Evolutionary conservation across 1,140 invertebrate species (phyloP).

Genomic region (Drosophila littoralis): DNA sequence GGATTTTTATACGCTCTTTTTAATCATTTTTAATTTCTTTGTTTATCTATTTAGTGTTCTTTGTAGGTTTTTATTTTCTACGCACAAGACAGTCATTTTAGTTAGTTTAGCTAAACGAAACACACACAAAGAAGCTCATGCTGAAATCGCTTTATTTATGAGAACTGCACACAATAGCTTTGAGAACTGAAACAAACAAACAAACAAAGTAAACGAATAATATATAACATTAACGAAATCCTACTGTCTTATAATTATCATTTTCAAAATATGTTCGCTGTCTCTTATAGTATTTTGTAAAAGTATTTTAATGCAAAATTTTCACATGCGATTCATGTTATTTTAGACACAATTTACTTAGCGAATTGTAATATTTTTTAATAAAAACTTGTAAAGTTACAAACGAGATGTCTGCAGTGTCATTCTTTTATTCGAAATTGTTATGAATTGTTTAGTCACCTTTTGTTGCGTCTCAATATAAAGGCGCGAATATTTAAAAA

Average conservation of each 20-base stretch:
- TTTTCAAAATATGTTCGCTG: constrained; percentile 61
- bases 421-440: not conserved
- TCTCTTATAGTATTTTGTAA: constrained; percentile 77
- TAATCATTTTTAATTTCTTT: constrained; percentile 27
- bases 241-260: constrained; percentile 21
- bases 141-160: constrained; percentile 72
- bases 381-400: constrained; percentile 77
- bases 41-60: constrained; percentile 42
- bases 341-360: constrained; percentile 78
- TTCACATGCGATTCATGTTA: constrained; percentile 66
- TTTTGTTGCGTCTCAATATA: not conserved
- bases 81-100: constrained; percentile 78
- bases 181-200: constrained; percentile 43
- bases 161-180: constrained; percentile 66
- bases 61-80: constrained; percentile 54
- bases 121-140: constrained; percentile 69
- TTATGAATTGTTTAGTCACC: constrained; percentile 1
- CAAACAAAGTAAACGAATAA: constrained; percentile 35
- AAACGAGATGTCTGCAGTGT: not conserved
- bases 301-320: constrained; percentile 75
- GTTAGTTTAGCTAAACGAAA: constrained; percentile 60
- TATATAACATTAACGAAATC: constrained; percentile 21
- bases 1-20: constrained; percentile 58
- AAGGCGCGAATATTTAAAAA: not conserved
- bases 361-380: constrained; percentile 78